Conservation (phyloP, 1,140 invertebrate genomes). For the Vanessa atalanta region DNA sequence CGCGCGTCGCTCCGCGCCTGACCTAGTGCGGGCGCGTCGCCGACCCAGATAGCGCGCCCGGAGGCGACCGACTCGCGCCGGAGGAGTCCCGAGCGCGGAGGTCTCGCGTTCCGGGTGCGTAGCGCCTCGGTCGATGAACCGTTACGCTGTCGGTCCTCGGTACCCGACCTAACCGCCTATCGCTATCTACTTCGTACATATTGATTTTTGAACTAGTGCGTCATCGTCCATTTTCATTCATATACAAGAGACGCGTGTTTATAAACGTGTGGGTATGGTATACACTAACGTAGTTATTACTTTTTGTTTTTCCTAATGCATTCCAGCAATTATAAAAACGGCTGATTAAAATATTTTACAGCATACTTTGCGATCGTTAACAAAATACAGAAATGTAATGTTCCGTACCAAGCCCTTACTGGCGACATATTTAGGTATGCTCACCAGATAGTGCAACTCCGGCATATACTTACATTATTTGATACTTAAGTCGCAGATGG, state of each 20-base stretch:
- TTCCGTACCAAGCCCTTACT: too few relatives aligned
- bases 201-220: conserved; percentile 45
- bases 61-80: conserved; percentile 20
- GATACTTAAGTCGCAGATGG: too few relatives aligned
- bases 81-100: conserved; percentile 30
- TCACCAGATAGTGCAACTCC: too few relatives aligned
- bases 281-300: neutral
- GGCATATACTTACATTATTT: too few relatives aligned
- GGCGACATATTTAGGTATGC: too few relatives aligned
- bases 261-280: conserved; percentile 22
- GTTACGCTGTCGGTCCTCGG: conserved; percentile 25
- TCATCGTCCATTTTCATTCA: conserved; percentile 47
- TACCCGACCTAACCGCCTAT: conserved; percentile 23
- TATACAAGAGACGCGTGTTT: conserved; percentile 35
- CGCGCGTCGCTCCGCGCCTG: conserved; percentile 34
- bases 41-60: conserved; percentile 30
- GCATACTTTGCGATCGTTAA: neutral
- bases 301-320: neutral
- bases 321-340: neutral
- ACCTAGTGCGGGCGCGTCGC: conserved; percentile 40
- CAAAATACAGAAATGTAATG: too few relatives aligned
- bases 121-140: conserved; percentile 36
- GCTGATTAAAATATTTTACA: conserved; percentile 2
- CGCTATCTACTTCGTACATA: conserved; percentile 39
- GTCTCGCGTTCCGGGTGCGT: conserved; percentile 21